A percentile compares a stretch with the other conserved stretches of the same genome.
phyloP scores from a whole-genome alignment of 1,140 invertebrate genomes.

The Halesus radiatus region DNA sequence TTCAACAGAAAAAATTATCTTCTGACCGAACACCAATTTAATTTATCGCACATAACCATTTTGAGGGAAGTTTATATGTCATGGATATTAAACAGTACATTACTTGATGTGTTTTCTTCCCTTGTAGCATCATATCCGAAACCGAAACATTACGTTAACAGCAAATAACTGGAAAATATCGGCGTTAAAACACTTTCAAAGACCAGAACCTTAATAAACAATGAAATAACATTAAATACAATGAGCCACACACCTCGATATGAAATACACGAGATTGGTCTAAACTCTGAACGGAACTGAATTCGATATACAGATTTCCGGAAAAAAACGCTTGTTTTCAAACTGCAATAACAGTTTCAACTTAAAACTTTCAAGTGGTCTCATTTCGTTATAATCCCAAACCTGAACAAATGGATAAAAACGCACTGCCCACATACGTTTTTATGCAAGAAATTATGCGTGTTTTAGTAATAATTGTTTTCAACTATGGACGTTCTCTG shows the following conservation, averaged over 20 bases:
- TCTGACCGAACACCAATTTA: neutral
- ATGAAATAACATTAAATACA: constrained; percentile 21
- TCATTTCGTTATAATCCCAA: no score
- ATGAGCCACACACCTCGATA: constrained; percentile 10
- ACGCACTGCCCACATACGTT: no score
- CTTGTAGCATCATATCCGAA: neutral
- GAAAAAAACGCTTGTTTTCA: neutral
- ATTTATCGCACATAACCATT: neutral
- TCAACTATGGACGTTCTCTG: no score
- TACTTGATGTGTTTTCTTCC: neutral
- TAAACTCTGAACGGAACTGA: neutral
- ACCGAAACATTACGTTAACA: constrained; percentile 4
- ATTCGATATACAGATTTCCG: no score
- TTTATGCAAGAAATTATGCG: no score
- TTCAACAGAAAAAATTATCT: neutral
- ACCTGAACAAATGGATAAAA: no score
- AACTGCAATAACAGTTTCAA: no score
- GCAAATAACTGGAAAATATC: neutral
- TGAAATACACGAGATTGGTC: neutral
- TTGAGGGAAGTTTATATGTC: neutral
- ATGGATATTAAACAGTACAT: neutral
- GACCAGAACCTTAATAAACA: constrained; percentile 22
- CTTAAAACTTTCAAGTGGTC: no score
- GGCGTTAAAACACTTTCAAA: constrained; percentile 6
- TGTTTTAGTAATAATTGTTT: no score